Evolutionary conservation across 2,888 invertebrate genomes (phyloP).

Genomic region (Eubasilissa splendida): DNA sequence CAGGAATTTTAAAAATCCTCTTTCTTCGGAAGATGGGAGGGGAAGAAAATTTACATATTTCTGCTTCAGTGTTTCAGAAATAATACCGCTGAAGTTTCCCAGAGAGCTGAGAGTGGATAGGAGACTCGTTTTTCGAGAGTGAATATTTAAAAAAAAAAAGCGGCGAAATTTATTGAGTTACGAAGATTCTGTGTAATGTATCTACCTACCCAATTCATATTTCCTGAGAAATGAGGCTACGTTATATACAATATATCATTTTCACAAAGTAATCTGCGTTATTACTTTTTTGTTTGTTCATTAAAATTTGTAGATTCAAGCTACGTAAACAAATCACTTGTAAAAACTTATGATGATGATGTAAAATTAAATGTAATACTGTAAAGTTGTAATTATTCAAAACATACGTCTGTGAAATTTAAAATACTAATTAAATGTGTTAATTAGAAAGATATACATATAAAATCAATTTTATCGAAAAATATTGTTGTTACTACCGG

Average conservation of each 20-base stretch:
- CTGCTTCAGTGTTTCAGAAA: constrained; percentile 15
- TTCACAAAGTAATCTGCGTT: background rate
- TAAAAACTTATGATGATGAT: too few relatives aligned
- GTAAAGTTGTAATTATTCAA: too few relatives aligned
- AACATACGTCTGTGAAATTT: too few relatives aligned
- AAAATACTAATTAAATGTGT: too few relatives aligned
- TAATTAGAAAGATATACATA: too few relatives aligned
- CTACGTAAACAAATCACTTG: too few relatives aligned
- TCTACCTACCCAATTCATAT: background rate
- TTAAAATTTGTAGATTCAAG: too few relatives aligned
- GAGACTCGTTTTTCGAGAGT: constrained; percentile 9
- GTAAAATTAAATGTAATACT: too few relatives aligned
- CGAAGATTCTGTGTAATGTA: constrained; percentile 22
- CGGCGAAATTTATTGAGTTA: constrained; percentile 10
- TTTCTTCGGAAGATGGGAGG: constrained; percentile 2
- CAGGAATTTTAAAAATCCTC: constrained; percentile 21
- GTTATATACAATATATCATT: background rate
- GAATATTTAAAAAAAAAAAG: constrained; percentile 25
- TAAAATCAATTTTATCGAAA: too few relatives aligned
- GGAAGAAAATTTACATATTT: constrained; percentile 30
- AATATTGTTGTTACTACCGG: too few relatives aligned
- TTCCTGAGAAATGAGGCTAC: too few relatives aligned
- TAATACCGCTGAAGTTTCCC: constrained; percentile 18
- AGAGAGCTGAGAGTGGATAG: background rate
- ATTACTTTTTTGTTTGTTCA: too few relatives aligned